phyloP scores from a whole-genome alignment of 2,888 invertebrate species.

The Drosophila peninsularis region DNA sequence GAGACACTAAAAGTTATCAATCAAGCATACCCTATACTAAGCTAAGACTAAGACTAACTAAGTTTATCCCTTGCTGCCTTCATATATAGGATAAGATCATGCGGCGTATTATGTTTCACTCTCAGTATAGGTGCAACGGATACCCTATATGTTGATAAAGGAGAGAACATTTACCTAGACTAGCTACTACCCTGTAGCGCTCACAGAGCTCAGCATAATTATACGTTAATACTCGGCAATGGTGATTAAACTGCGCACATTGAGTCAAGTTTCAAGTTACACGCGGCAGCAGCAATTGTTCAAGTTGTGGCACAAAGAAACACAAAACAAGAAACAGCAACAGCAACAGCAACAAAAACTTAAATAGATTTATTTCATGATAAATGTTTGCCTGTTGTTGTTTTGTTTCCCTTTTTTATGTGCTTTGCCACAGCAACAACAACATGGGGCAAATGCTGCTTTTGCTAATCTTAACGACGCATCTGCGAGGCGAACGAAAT shows the following conservation, averaged over 20 bases:
- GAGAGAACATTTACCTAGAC: not conserved
- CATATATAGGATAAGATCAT: not conserved
- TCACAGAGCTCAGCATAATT: constrained; percentile 1
- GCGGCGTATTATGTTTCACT: not conserved
- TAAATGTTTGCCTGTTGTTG: constrained; percentile 72
- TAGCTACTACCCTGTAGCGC: not conserved
- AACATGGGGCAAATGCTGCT: constrained; percentile 51
- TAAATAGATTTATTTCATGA: constrained; percentile 78
- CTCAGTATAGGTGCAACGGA: constrained; percentile 40
- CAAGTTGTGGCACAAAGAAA: constrained; percentile 45
- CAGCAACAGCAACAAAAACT: constrained; percentile 47
- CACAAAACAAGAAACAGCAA: constrained; percentile 27
- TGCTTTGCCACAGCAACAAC: constrained; percentile 64
- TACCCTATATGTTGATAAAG: constrained; percentile 11
- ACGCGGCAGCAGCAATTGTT: constrained; percentile 29
- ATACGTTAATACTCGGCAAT: constrained; percentile 6
- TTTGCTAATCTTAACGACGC: constrained; percentile 76
- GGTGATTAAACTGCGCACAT: constrained; percentile 44
- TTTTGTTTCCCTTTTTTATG: constrained; percentile 58
- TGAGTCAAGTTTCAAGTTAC: constrained; percentile 62
- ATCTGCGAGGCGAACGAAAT: constrained; percentile 77
- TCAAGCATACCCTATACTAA: not conserved
- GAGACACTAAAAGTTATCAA: too few relatives aligned
- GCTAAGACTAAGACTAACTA: not conserved
- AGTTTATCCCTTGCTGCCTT: not conserved